These are phyloP conservation scores for Cheirogaleus major DNA, from an alignment of 2,797 vertebrate species.

Conservation along the genomic window DNA sequence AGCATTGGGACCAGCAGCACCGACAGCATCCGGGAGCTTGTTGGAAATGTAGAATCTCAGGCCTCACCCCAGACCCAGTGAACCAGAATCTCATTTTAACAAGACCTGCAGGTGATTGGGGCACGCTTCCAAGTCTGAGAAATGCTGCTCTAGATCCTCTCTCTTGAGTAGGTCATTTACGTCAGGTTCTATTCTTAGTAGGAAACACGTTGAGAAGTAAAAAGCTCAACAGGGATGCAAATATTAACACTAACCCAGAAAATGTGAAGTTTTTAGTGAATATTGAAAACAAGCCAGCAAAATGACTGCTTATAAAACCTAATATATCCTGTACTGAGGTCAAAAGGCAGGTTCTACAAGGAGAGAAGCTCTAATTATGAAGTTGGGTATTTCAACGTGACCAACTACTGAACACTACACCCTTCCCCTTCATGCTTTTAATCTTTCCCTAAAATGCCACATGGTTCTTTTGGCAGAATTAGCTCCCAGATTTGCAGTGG, in stretches of 20 bases:
- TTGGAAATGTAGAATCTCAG: slow-evolving; percentile 20
- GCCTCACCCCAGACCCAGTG: background rate
- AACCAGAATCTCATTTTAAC: slow-evolving; percentile 31
- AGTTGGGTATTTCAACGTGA: background rate
- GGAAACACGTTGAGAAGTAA: slow-evolving; percentile 30
- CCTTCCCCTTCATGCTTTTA: slow-evolving; percentile 36
- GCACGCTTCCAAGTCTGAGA: background rate
- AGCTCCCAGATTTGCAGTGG: slow-evolving; percentile 70
- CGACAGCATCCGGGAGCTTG: background rate
- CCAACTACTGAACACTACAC: background rate
- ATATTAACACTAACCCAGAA: slow-evolving; percentile 20
- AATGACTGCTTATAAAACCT: slow-evolving; percentile 6
- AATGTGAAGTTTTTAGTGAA: slow-evolving; percentile 29
- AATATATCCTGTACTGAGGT: slow-evolving; percentile 17
- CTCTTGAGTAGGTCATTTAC: slow-evolving; percentile 36
- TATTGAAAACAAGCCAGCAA: slow-evolving; percentile 45
- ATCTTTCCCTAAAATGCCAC: slow-evolving; percentile 58
- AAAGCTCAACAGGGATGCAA: slow-evolving; percentile 6
- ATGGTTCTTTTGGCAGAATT: slow-evolving; percentile 68
- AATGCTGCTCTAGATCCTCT: background rate
- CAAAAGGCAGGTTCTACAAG: slow-evolving; percentile 1
- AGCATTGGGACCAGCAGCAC: background rate
- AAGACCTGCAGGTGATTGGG: background rate
- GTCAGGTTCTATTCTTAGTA: slow-evolving; percentile 29
- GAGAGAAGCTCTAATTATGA: slow-evolving; percentile 2